Evolutionary conservation across 2,797 vertebrate species (phyloP).

Genomic region (Dallia pectoralis): DNA sequence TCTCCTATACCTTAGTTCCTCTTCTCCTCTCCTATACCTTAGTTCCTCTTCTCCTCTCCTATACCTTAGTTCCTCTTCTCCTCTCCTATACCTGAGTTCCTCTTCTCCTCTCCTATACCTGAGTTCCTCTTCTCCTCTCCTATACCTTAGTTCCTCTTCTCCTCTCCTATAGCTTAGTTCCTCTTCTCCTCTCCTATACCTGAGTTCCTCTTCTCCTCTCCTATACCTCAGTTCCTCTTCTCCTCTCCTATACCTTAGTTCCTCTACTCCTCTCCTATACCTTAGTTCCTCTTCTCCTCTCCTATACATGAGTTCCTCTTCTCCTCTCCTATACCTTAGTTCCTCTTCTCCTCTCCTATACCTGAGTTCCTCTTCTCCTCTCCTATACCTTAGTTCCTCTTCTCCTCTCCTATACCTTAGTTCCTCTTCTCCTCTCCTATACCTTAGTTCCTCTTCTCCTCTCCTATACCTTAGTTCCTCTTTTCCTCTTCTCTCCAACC

Average conservation of each 20-base stretch:
- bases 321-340: constrained; percentile 31
- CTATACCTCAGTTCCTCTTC: no score
- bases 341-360: not conserved
- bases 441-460: no score
- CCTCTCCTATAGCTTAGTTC: no score
- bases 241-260: constrained; percentile 10
- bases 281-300: not conserved
- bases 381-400: no score
- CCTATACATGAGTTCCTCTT: no score
- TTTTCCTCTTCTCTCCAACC: constrained; percentile 26
- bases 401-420: not conserved
- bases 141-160: not conserved
- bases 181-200: no score
- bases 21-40: not conserved
- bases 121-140: not conserved
- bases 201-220: not conserved
- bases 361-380: not conserved
- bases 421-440: no score
- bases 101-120: not conserved
- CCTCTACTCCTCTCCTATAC: not conserved
- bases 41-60: no score
- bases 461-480: constrained; percentile 26
- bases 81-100: constrained; percentile 27
- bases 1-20: constrained; percentile 15
- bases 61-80: no score